Evolutionary conservation across 2,113 vertebrate species (phyloP), one percentile per base, ranked within the genome.

Genomic region (Gallinago media): DNA sequence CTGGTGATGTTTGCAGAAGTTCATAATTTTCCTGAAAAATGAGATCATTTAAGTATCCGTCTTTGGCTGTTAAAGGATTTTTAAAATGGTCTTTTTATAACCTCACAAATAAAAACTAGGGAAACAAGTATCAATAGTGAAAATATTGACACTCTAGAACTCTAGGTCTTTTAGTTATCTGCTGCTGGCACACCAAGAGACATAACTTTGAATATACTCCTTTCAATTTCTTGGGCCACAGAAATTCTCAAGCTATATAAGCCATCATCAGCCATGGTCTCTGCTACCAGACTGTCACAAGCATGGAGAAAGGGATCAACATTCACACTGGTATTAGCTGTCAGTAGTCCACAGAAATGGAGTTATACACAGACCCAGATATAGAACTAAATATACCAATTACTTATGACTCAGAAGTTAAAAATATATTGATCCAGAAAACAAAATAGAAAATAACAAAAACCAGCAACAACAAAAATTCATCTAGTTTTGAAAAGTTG

Each of bases 1-100:
- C 31, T 73, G 36, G 8, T 0, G 1, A 54, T 3, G 2, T 26
- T 10, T 68, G 31, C 6, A 86, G 18, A 80, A 77, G 7, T 0
- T 76, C 36, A 47, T 4, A 70, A 36, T 71, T 80, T 58, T n/a
- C 89, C 21, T 29, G 25, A 62, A 87, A 59, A 78, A 0, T 2
- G 73, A 59, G 15, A 59, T 1, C 4, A 22, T 32, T 70, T 54
- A 70, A 49, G 18, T 20, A 40, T 46, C n/a, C 36, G 12, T 42
- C 26, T 47, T 73, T 27, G 6, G 52, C 26, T 61, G 26, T 16
- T 67, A 63, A 65, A 2, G 0, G 18, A 46, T 26, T 93, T 84
- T 15, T 1, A 50, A 88, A 87, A 62, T 36, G 2, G 12, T n/a
- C 12, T 61, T 7, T 62, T 83, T 87, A 49, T 40, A 70, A 49